These are phyloP conservation scores for Sarcophaga bullata DNA, from an alignment of 1,140 invertebrate genomes.

Conservation along the genomic window DNA sequence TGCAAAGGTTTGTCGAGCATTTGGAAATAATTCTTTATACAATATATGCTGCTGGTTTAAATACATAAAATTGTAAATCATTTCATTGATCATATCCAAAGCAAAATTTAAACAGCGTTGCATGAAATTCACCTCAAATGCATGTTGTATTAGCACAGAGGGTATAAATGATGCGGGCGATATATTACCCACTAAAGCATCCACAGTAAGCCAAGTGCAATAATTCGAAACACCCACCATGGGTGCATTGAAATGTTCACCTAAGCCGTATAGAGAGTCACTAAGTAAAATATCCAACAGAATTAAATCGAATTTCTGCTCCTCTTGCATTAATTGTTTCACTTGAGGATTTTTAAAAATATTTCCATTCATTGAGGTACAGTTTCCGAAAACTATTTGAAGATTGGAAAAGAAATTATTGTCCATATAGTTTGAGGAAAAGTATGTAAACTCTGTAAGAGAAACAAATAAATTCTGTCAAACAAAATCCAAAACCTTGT, in stretches of 20 bases:
- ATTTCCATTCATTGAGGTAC: slow-evolving; percentile 32
- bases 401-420: background rate
- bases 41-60: slow-evolving; percentile 59
- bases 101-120: slow-evolving; percentile 65
- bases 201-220: slow-evolving; percentile 52
- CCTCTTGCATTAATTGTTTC: slow-evolving; percentile 48
- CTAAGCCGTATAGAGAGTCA: slow-evolving; percentile 53
- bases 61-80: slow-evolving; percentile 47
- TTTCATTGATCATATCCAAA: slow-evolving; percentile 45
- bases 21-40: slow-evolving; percentile 62
- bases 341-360: slow-evolving; percentile 45
- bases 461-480: background rate
- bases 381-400: slow-evolving; percentile 32
- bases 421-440: background rate
- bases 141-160: slow-evolving; percentile 53
- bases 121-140: slow-evolving; percentile 64
- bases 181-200: slow-evolving; percentile 53
- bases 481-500: slow-evolving; percentile 29
- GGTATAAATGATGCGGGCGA: slow-evolving; percentile 62
- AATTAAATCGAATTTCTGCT: slow-evolving; percentile 57
- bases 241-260: slow-evolving; percentile 58
- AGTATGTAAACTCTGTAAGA: background rate
- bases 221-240: slow-evolving; percentile 55
- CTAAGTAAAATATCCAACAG: slow-evolving; percentile 54
- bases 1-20: slow-evolving; percentile 44